These are phyloP conservation scores for Drosophila obscura DNA, from an alignment of 1,140 invertebrate species.

Conservation along the genomic window DNA sequence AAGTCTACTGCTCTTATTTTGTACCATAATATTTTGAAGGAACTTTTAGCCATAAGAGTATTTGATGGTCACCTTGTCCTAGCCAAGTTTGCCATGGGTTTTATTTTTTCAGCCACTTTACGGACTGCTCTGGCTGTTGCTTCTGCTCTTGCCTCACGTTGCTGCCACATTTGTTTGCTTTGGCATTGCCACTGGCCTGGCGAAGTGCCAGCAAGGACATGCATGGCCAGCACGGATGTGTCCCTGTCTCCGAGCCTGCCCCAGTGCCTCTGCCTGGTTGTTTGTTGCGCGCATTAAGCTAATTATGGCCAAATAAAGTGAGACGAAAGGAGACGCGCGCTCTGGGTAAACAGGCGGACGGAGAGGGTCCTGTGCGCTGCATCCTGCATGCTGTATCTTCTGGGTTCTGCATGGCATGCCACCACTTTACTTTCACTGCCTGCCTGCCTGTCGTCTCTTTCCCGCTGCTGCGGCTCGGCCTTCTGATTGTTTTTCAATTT, in stretches of 20 bases:
- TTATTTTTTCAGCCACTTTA: slow-evolving; percentile 49
- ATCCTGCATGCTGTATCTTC: background rate
- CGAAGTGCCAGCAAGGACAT: slow-evolving; percentile 65
- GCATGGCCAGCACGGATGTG: slow-evolving; percentile 39
- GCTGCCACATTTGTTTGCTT: slow-evolving; percentile 66
- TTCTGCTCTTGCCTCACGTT: slow-evolving; percentile 26
- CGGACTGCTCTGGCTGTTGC: slow-evolving; percentile 2
- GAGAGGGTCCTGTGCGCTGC: background rate
- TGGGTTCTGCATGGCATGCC: slow-evolving; percentile 37
- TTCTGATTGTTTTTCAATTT: slow-evolving; percentile 83
- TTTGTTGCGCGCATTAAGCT: slow-evolving; percentile 79
- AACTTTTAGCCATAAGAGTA: slow-evolving; percentile 6
- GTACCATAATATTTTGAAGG: background rate
- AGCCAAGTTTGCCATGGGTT: background rate
- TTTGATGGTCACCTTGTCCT: background rate
- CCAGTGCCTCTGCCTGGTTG: slow-evolving; percentile 51
- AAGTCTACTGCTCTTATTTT: background rate
- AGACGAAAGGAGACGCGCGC: slow-evolving; percentile 68
- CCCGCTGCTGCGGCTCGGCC: slow-evolving; percentile 48
- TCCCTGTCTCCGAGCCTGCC: slow-evolving; percentile 10
- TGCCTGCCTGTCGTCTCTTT: background rate
- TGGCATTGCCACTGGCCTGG: slow-evolving; percentile 54
- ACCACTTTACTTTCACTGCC: slow-evolving; percentile 69
- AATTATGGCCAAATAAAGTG: slow-evolving; percentile 81
- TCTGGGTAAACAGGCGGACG: slow-evolving; percentile 50